phyloP scores from a whole-genome alignment of 2,113 vertebrate genomes.

The Coptodon bakossiorum region DNA sequence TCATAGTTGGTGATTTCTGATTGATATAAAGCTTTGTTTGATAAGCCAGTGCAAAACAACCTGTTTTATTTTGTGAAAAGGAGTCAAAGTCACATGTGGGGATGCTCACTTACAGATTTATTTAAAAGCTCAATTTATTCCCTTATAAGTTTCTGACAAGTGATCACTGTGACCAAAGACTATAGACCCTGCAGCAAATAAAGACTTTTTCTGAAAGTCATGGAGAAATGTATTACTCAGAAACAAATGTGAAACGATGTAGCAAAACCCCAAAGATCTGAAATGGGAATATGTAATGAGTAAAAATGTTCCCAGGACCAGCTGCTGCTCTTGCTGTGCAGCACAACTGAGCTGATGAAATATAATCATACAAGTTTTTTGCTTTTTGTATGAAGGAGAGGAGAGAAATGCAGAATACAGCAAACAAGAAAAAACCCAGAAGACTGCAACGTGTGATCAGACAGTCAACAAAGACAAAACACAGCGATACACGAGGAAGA shows the following conservation, averaged over 20 bases:
- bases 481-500: neutral
- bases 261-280: neutral
- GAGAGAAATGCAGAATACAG: neutral
- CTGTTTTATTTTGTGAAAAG: neutral
- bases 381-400: neutral
- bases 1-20: neutral
- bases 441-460: neutral
- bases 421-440: fast-evolving
- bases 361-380: neutral
- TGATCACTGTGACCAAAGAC: neutral
- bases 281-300: neutral
- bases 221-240: neutral
- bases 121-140: neutral
- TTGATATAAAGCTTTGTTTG: neutral
- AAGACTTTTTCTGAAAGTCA: neutral
- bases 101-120: neutral
- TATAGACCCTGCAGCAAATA: neutral
- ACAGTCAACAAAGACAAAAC: neutral
- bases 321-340: neutral
- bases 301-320: neutral
- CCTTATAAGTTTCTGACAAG: neutral
- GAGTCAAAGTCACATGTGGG: neutral
- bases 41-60: neutral
- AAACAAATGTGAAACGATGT: neutral
- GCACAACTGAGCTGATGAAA: neutral